Base-by-base conservation (phyloP, 2,113 vertebrate species). In the Misgurnus mizolepis region DNA sequence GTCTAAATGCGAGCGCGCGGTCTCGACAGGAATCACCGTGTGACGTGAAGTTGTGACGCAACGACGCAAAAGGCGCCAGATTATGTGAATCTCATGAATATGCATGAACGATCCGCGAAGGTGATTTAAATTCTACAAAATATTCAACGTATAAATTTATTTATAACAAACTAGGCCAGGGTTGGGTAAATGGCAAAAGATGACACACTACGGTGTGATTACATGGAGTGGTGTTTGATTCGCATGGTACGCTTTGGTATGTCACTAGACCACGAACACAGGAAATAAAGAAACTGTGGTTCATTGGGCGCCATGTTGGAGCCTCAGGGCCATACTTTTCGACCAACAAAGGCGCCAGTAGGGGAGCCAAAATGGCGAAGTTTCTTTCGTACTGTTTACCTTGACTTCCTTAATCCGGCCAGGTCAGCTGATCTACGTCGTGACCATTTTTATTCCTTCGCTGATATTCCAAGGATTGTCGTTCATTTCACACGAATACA, bases 361-460 rank as follows among this genome's bases (percentile, higher is more conserved):
- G 15, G 12, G 5, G 74, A 76, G 43, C 74, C 74, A 8, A 18
- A 76, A 76, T 76, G 74, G 62, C 17, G 61, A 6, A 41, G 4
- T 66, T 7, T 53, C 45, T 47, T 34, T 45, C 40, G 61, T 22
- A 11, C 58, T 39, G 18, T 65, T 43, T 66, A 62, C 3, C 27
- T 9, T 9, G 45, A 76, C 62, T 77, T 77, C 75, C 68, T 72
- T 80, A 50, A 67, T 74, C 61, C 49, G 56, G 60, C 3, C 9
- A 41, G 11, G 50, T 80, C 79, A 80, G 79, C 79, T 80, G 79
- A 80, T 12, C 18, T 47, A 27, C 67, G 79, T 80, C 79, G 79
- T 80, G 79, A 80, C 79, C 17, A 27, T 66, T 77, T 49, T 76
- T 65, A 40, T 6, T 6, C 47, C 5, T 67, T 22, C 39, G 11